These are phyloP conservation scores for Drosophila borealis DNA, from an alignment of 2,888 invertebrate genomes.

Conservation along the genomic window DNA sequence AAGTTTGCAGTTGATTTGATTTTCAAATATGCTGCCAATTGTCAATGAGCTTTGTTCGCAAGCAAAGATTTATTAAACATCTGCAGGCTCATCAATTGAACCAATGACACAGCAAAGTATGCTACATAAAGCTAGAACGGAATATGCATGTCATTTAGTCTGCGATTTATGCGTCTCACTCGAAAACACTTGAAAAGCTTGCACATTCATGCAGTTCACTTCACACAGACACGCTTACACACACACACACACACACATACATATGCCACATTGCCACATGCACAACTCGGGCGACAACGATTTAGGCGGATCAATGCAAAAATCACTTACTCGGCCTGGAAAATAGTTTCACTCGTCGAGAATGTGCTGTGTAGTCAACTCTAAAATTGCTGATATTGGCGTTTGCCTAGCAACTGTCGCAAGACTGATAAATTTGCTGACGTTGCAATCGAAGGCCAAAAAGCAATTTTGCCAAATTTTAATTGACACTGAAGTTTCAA, in stretches of 20 bases:
- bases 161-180: conserved; percentile 51
- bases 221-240: conserved; percentile 37
- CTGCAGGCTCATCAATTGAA: conserved; percentile 56
- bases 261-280: conserved; percentile 7
- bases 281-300: conserved; percentile 20
- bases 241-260: conserved; percentile 10
- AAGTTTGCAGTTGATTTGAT: conserved; percentile 6
- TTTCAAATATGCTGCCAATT: not conserved
- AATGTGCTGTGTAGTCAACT: conserved; percentile 60
- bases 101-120: conserved; percentile 72
- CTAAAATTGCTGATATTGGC: conserved; percentile 69
- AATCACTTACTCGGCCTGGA: conserved; percentile 49
- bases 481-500: conserved; percentile 70
- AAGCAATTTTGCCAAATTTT: conserved; percentile 54
- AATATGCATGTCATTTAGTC: conserved; percentile 48
- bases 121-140: conserved; percentile 37
- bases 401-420: conserved; percentile 62
- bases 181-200: conserved; percentile 69
- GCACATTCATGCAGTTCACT: conserved; percentile 73
- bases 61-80: conserved; percentile 26
- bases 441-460: conserved; percentile 36
- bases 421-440: conserved; percentile 49
- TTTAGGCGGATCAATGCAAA: conserved; percentile 69
- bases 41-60: not conserved
- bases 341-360: conserved; percentile 35